These are phyloP conservation scores for Hirtodrosophila histrioides DNA, from an alignment of 2,888 invertebrate genomes.

Conservation along the genomic window DNA sequence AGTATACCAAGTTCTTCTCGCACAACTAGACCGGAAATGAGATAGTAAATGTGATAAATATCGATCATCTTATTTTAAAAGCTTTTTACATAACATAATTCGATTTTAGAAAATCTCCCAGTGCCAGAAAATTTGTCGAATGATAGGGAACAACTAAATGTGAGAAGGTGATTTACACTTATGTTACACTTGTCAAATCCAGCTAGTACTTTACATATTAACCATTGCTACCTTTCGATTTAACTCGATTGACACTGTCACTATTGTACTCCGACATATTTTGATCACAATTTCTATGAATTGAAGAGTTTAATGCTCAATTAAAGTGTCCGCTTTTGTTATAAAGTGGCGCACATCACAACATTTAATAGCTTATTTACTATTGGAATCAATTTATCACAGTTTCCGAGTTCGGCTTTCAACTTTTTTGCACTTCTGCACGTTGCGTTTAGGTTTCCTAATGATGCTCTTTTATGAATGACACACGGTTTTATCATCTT, in stretches of 20 bases:
- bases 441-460: conserved; percentile 10
- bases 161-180: not conserved
- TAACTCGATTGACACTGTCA: conserved; percentile 3
- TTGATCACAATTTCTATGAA: conserved; percentile 21
- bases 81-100: no score
- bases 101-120: no score
- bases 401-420: conserved; percentile 7
- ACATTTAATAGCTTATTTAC: conserved; percentile 4
- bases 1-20: no score
- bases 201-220: no score
- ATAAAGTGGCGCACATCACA: conserved; percentile 4
- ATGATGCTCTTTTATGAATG: conserved; percentile 19
- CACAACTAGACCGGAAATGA: no score
- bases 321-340: conserved; percentile 9
- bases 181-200: no score
- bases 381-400: conserved; percentile 31
- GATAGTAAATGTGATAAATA: no score
- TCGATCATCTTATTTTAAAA: no score
- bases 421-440: not conserved
- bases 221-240: conserved; percentile 40
- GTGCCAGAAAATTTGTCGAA: no score
- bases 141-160: not conserved
- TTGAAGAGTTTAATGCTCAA: conserved; percentile 16
- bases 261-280: conserved; percentile 16
- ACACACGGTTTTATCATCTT: conserved; percentile 24